Conservation (phyloP, 2,797 vertebrate species). For the Peromyscus eremicus region DNA sequence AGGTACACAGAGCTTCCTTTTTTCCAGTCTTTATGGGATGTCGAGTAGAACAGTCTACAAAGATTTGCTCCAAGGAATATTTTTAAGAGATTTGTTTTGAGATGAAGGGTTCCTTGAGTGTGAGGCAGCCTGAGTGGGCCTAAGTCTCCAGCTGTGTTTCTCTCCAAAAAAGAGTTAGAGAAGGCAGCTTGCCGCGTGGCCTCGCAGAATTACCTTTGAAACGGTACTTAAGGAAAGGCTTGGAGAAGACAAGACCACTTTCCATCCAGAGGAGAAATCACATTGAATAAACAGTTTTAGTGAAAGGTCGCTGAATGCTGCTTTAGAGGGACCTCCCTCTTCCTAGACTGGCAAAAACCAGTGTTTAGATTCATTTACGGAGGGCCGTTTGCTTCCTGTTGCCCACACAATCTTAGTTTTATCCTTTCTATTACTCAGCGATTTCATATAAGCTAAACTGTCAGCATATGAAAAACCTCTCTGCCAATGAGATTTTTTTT, state of each 20-base stretch:
- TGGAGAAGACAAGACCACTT: slow-evolving; percentile 80
- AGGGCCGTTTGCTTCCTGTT: slow-evolving; percentile 39
- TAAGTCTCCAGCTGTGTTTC: slow-evolving; percentile 82
- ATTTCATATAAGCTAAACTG: slow-evolving; percentile 72
- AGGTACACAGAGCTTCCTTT: slow-evolving; percentile 50
- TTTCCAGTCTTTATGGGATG: slow-evolving; percentile 56
- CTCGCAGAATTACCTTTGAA: slow-evolving; percentile 78
- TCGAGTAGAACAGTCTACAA: slow-evolving; percentile 76
- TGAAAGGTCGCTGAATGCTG: slow-evolving; percentile 75
- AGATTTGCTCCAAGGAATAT: slow-evolving; percentile 83
- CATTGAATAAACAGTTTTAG: slow-evolving; percentile 81
- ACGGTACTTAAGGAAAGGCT: slow-evolving; percentile 77
- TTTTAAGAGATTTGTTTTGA: slow-evolving; percentile 86
- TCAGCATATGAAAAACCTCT: slow-evolving; percentile 34
- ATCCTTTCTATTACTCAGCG: slow-evolving; percentile 60
- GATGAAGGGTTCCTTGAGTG: slow-evolving; percentile 81
- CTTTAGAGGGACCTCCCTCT: slow-evolving; percentile 29
- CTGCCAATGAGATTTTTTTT: slow-evolving; percentile 44
- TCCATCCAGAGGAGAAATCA: slow-evolving; percentile 80
- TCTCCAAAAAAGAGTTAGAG: slow-evolving; percentile 72
- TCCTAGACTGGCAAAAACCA: slow-evolving; percentile 62
- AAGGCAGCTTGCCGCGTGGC: slow-evolving; percentile 73
- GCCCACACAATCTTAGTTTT: slow-evolving; percentile 29
- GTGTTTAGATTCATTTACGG: slow-evolving; percentile 62
- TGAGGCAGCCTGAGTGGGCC: slow-evolving; percentile 79